These are phyloP conservation scores for Platycheirus rosarum DNA, from an alignment of 2,888 invertebrate genomes.

Conservation along the genomic window DNA sequence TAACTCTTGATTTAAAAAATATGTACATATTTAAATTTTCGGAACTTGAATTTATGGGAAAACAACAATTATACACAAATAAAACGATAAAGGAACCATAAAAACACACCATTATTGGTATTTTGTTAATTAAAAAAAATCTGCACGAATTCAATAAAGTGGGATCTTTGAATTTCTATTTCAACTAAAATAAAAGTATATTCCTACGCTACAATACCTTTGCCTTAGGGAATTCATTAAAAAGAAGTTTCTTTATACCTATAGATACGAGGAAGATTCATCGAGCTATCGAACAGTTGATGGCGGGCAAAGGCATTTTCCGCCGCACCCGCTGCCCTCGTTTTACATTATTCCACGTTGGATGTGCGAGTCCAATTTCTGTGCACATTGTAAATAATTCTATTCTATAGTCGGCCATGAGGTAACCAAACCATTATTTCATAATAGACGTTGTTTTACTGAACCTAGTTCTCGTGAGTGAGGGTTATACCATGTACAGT, in stretches of 20 bases:
- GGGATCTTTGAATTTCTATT: no score
- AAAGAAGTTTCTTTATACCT: not conserved
- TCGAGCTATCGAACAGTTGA: not conserved
- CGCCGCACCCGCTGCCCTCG: not conserved
- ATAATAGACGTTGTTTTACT: slow-evolving; percentile 64
- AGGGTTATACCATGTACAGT: no score
- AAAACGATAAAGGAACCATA: no score
- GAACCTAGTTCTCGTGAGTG: slow-evolving; percentile 46
- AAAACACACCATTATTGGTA: no score
- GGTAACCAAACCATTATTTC: slow-evolving; percentile 51
- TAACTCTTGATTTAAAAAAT: no score
- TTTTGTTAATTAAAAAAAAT: no score
- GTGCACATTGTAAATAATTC: slow-evolving; percentile 6
- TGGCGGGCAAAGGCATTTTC: slow-evolving; percentile 20
- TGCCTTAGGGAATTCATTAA: not conserved
- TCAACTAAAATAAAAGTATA: no score
- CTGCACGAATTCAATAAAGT: no score
- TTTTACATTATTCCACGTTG: slow-evolving; percentile 24
- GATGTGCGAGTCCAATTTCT: slow-evolving; percentile 18
- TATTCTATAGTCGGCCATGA: slow-evolving; percentile 37
- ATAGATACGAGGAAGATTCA: slow-evolving; percentile 12
- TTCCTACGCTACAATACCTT: not conserved
- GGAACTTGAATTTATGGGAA: no score
- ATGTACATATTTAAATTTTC: no score
- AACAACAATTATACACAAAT: no score